Evolutionary conservation across 2,113 vertebrate species (phyloP).

Genomic region (Sinocyclocheilus rhinocerous): DNA sequence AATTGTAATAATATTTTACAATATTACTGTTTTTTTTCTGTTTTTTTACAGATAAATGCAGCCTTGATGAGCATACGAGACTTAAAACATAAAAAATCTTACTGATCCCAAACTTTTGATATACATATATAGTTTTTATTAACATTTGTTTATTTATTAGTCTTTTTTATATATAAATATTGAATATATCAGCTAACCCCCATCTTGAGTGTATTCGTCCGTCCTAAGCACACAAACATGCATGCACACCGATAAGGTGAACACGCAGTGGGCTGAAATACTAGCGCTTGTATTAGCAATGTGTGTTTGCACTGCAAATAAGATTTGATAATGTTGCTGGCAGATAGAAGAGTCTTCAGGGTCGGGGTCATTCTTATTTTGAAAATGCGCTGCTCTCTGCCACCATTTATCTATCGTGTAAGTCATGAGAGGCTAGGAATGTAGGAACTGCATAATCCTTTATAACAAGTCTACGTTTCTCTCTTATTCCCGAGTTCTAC

Average conservation of each 20-base stretch:
- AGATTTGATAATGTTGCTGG: conserved; percentile 47
- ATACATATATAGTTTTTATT: not conserved
- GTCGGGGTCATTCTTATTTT: conserved; percentile 50
- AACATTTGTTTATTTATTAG: too few relatives aligned
- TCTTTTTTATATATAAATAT: conserved; percentile 38
- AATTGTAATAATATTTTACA: too few relatives aligned
- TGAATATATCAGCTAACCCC: too few relatives aligned
- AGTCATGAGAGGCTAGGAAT: not conserved
- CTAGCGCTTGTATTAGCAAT: conserved; percentile 45
- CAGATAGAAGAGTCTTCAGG: conserved; percentile 41
- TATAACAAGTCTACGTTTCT: conserved; percentile 2
- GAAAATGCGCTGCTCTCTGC: conserved; percentile 38
- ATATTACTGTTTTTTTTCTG: too few relatives aligned
- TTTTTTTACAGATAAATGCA: too few relatives aligned
- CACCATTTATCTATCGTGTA: conserved; percentile 23
- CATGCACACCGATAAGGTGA: conserved; percentile 22
- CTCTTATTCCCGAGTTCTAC: not conserved
- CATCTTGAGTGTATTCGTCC: conserved; percentile 7
- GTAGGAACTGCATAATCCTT: not conserved
- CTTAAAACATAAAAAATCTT: too few relatives aligned
- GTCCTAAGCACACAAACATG: conserved; percentile 21
- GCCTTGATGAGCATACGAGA: too few relatives aligned
- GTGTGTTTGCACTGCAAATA: conserved; percentile 62
- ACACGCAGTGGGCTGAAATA: conserved; percentile 38
- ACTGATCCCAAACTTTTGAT: too few relatives aligned